These are phyloP conservation scores for Seriola rivoliana DNA, from an alignment of 2,113 vertebrate genomes.

Conservation along the genomic window DNA sequence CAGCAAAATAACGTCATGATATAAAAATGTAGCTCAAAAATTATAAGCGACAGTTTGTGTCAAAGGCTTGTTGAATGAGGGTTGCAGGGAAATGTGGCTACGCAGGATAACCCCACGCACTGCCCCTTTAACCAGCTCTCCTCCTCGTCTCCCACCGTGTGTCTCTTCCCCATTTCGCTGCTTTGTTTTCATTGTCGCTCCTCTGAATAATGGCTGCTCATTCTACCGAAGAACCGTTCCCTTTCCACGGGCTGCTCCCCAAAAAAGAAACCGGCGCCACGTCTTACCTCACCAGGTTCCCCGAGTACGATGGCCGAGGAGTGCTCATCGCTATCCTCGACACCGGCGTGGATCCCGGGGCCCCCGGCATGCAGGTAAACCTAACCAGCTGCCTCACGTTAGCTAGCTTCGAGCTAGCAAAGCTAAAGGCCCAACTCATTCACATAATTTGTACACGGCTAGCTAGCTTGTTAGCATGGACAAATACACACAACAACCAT, in stretches of 20 bases:
- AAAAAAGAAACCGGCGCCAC: constrained; percentile 97
- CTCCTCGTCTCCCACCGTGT: constrained; percentile 45
- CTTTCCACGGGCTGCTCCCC: constrained; percentile 94
- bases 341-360: constrained; percentile 96
- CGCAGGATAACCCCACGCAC: constrained; percentile 11
- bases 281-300: constrained; percentile 91
- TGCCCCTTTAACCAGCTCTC: constrained; percentile 80
- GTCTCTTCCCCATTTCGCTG: constrained; percentile 68
- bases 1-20: too few species aligned
- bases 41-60: neutral
- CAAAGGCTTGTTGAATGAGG: neutral
- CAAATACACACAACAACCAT: neutral
- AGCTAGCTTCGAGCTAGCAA: constrained; percentile 54
- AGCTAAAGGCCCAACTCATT: constrained; percentile 68
- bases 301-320: constrained; percentile 94
- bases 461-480: neutral
- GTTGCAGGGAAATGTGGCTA: neutral
- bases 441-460: constrained; percentile 23
- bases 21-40: neutral
- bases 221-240: constrained; percentile 91
- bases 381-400: constrained; percentile 47
- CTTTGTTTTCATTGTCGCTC: constrained; percentile 82
- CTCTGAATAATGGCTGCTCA: constrained; percentile 88
- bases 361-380: constrained; percentile 97
- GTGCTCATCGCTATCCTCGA: constrained; percentile 94